phyloP scores from a whole-genome alignment of 2,888 invertebrate species.

The Mycogona germanica region DNA sequence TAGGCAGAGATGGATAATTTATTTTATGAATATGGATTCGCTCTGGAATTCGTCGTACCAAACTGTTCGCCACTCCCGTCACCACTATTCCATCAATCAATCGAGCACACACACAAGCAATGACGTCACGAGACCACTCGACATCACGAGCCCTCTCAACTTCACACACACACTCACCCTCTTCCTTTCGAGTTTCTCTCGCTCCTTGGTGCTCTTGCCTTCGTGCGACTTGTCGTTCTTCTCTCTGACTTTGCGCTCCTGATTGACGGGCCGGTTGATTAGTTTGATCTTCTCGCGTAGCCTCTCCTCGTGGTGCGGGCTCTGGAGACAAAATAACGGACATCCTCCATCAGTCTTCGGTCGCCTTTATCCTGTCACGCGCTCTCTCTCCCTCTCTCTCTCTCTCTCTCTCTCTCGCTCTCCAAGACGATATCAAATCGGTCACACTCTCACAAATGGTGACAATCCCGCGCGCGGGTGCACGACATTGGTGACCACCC shows the following conservation, averaged over 20 bases:
- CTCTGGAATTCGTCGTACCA: no score
- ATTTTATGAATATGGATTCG: no score
- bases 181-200: slow-evolving; percentile 13
- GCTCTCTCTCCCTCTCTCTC: no score
- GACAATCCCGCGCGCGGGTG: no score
- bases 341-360: no score
- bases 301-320: slow-evolving; percentile 43
- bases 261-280: slow-evolving; percentile 39
- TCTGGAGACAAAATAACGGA: slow-evolving; percentile 16
- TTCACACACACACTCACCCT: not conserved
- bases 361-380: not conserved
- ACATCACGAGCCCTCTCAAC: not conserved
- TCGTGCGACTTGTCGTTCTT: slow-evolving; percentile 8
- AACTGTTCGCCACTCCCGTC: not conserved
- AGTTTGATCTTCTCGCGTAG: slow-evolving; percentile 70
- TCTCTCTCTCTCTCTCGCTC: no score
- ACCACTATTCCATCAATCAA: no score
- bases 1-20: not conserved
- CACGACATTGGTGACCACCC: no score
- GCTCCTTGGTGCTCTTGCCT: slow-evolving; percentile 8
- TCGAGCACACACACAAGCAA: no score
- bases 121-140: no score
- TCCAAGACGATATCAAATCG: no score
- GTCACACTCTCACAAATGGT: no score
- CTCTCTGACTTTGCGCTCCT: slow-evolving; percentile 12